Evolutionary conservation across 2,888 invertebrate species (phyloP).

Genomic region (Perizoma flavofasciatum): DNA sequence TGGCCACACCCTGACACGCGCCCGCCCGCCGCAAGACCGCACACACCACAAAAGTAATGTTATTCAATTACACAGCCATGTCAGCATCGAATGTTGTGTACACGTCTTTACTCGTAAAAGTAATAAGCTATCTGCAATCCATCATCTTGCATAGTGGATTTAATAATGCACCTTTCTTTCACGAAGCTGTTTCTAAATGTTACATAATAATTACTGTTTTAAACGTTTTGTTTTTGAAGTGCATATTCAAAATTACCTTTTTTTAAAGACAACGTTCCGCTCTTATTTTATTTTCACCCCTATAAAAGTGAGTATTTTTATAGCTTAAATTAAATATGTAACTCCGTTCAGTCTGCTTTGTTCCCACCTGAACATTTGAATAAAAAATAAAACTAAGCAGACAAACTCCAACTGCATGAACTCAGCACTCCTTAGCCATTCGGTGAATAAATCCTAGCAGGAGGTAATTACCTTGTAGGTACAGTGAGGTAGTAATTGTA

Average conservation of each 20-base stretch:
- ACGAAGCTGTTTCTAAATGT: too few relatives aligned
- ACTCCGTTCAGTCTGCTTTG: slow-evolving; percentile 9
- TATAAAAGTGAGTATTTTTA: too few relatives aligned
- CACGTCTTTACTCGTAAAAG: slow-evolving; percentile 14
- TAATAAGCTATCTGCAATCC: neutral
- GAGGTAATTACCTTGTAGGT: slow-evolving; percentile 49
- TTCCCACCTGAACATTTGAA: slow-evolving; percentile 17
- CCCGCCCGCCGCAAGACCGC: slow-evolving; percentile 54
- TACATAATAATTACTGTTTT: too few relatives aligned
- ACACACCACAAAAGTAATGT: slow-evolving; percentile 65
- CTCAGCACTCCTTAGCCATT: slow-evolving; percentile 40
- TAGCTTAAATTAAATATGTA: too few relatives aligned
- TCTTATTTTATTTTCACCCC: too few relatives aligned
- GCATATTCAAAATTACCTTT: too few relatives aligned
- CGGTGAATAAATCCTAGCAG: slow-evolving; percentile 40
- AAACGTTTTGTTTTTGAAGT: too few relatives aligned
- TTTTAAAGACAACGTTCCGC: too few relatives aligned
- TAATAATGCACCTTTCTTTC: neutral
- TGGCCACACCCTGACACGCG: slow-evolving; percentile 65
- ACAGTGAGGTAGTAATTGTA: slow-evolving; percentile 50
- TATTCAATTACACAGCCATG: slow-evolving; percentile 66
- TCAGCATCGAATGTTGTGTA: slow-evolving; percentile 63
- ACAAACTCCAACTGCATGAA: slow-evolving; percentile 33
- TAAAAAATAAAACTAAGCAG: slow-evolving; percentile 22
- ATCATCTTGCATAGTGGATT: neutral